Conservation (phyloP, 2,797 vertebrate genomes). For the Melanotaenia maccullochi region DNA sequence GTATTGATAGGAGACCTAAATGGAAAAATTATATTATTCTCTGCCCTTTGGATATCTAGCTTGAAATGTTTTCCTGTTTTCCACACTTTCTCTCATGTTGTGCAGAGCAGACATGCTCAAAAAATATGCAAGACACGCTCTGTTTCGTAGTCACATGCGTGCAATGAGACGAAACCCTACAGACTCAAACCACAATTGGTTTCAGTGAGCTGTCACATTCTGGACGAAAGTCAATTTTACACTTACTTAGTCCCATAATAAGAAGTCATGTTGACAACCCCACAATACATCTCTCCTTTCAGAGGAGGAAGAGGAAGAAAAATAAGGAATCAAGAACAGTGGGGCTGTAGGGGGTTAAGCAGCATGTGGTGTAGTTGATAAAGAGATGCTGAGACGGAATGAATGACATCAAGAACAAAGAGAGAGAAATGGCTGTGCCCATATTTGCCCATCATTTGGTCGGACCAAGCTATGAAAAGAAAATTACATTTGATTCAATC, state of each 20-base stretch:
- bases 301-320: conserved; percentile 17
- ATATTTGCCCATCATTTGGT: not conserved
- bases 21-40: conserved; percentile 3
- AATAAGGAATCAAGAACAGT: conserved; percentile 22
- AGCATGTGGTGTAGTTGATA: conserved; percentile 24
- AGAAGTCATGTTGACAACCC: conserved; percentile 72
- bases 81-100: conserved; percentile 5
- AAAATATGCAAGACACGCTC: conserved; percentile 28
- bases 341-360: not conserved
- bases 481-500: not conserved
- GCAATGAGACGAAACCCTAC: conserved; percentile 27
- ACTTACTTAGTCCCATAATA: conserved; percentile 75
- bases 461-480: not conserved
- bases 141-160: conserved; percentile 3
- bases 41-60: conserved; percentile 6
- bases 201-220: conserved; percentile 67
- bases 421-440: conserved; percentile 3
- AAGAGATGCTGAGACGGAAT: conserved; percentile 21
- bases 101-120: conserved; percentile 29
- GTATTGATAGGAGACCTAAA: not conserved
- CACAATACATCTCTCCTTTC: conserved; percentile 57
- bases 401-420: conserved; percentile 16
- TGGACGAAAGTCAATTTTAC: conserved; percentile 76
- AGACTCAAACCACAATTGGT: conserved; percentile 55
- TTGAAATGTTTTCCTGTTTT: conserved; percentile 15